These are phyloP conservation scores for Dorcus parallelipipedus DNA, from an alignment of 2,888 invertebrate species.

Conservation along the genomic window DNA sequence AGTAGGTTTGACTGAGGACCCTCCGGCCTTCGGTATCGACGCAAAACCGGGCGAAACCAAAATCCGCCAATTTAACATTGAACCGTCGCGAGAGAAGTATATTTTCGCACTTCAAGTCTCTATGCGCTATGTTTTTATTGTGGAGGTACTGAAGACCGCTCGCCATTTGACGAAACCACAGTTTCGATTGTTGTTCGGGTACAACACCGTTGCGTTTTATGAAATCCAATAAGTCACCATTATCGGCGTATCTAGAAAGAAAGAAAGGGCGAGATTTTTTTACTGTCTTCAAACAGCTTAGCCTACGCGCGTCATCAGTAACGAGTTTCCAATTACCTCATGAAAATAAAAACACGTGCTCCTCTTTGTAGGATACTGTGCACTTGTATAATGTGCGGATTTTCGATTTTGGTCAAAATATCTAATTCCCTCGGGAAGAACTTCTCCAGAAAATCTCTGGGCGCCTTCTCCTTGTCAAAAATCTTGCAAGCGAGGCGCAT, in stretches of 20 bases:
- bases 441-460: slow-evolving; percentile 83
- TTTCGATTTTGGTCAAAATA: slow-evolving; percentile 83
- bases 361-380: slow-evolving; percentile 83
- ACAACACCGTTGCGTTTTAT: slow-evolving; percentile 75
- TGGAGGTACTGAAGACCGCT: slow-evolving; percentile 82
- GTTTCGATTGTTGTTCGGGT: slow-evolving; percentile 73
- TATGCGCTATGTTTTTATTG: slow-evolving; percentile 78
- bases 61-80: slow-evolving; percentile 90
- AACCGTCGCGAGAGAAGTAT: slow-evolving; percentile 78
- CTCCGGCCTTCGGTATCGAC: slow-evolving; percentile 68
- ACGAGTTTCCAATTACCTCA: slow-evolving; percentile 54
- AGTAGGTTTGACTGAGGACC: slow-evolving; percentile 84
- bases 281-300: too few relatives aligned
- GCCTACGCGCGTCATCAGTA: too few relatives aligned
- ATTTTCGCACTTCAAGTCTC: slow-evolving; percentile 94
- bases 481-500: slow-evolving; percentile 85
- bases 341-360: slow-evolving; percentile 82
- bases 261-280: background rate
- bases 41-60: slow-evolving; percentile 87
- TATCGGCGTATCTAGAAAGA: slow-evolving; percentile 66
- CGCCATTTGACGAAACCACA: slow-evolving; percentile 85
- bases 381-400: slow-evolving; percentile 87
- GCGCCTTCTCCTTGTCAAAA: slow-evolving; percentile 86
- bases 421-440: slow-evolving; percentile 93
- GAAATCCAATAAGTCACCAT: slow-evolving; percentile 84